Conservation (phyloP, 2,888 invertebrate genomes). For the Caenorhabditis sp. region DNA sequence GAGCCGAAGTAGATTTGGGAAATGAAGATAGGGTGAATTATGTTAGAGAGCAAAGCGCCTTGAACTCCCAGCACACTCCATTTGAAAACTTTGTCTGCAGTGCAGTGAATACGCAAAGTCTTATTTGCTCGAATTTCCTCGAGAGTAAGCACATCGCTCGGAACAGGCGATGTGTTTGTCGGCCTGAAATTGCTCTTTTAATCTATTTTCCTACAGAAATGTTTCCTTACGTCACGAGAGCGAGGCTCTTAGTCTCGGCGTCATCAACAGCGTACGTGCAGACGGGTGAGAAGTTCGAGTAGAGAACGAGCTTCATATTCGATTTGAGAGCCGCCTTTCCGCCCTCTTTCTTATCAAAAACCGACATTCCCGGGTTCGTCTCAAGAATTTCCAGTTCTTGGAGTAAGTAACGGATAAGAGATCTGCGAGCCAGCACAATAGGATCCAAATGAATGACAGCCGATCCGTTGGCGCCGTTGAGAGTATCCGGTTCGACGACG, state of each 20-base stretch:
- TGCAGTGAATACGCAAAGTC: conserved; percentile 43
- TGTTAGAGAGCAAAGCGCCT: conserved; percentile 61
- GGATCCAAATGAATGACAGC: conserved; percentile 54
- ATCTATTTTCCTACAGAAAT: too few relatives aligned
- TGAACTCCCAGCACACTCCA: conserved; percentile 65
- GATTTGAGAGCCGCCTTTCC: conserved; percentile 39
- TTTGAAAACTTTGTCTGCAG: conserved; percentile 67
- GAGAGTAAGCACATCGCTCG: conserved; percentile 24
- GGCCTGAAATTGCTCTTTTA: conserved; percentile 45
- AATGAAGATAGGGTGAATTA: conserved; percentile 54
- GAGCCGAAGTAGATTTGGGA: conserved; percentile 51
- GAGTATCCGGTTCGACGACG: conserved; percentile 34
- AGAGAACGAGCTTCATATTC: conserved; percentile 44
- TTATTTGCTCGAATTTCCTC: conserved; percentile 30
- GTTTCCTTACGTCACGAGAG: conserved; percentile 35
- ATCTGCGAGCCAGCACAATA: conserved; percentile 59
- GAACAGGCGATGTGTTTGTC: conserved; percentile 4
- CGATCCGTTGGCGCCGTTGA: conserved; percentile 48
- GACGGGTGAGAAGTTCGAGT: conserved; percentile 44
- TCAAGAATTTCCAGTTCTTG: conserved; percentile 17
- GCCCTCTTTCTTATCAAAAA: conserved; percentile 42
- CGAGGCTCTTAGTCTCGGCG: conserved; percentile 12
- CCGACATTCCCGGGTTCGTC: neutral
- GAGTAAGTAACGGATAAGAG: conserved; percentile 37
- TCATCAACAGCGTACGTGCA: conserved; percentile 19